These are phyloP conservation scores for Synchiropus splendidus DNA, from an alignment of 2,113 vertebrate genomes.

Conservation along the genomic window DNA sequence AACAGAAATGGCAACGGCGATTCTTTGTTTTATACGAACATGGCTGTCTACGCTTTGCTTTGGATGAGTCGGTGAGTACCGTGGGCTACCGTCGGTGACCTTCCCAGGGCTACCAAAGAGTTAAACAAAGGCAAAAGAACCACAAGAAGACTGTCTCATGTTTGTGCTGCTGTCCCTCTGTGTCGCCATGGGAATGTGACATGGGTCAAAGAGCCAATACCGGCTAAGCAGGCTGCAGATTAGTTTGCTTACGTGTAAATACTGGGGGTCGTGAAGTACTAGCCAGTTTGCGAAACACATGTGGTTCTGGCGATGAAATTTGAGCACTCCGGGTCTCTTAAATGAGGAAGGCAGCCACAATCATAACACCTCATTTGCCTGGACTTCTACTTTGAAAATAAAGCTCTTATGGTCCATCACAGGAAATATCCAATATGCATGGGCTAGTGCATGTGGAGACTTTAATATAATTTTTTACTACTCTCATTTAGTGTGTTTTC, in stretches of 20 bases:
- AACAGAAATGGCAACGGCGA: conserved; percentile 74
- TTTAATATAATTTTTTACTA: too few relatives aligned
- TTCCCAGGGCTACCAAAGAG: too few relatives aligned
- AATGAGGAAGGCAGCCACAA: too few relatives aligned
- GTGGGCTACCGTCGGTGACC: neutral
- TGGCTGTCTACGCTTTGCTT: conserved; percentile 72
- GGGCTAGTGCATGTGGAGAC: too few relatives aligned
- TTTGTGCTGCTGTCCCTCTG: conserved; percentile 14
- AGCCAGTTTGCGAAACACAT: conserved; percentile 8
- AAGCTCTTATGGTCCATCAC: too few relatives aligned
- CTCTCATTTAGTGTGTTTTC: too few relatives aligned
- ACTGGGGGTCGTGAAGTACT: conserved; percentile 32
- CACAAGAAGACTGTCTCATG: neutral
- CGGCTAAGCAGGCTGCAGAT: conserved; percentile 48
- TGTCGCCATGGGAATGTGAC: conserved; percentile 42
- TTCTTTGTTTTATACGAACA: conserved; percentile 77
- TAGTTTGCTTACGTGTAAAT: conserved; percentile 54
- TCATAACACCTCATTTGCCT: too few relatives aligned
- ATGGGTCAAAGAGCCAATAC: conserved; percentile 49
- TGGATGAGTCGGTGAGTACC: conserved; percentile 71
- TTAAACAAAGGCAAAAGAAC: too few relatives aligned
- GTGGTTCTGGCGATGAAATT: neutral
- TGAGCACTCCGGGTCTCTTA: neutral
- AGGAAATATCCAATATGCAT: too few relatives aligned
- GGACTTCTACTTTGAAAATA: too few relatives aligned